Conservation (phyloP, 2,113 vertebrate genomes). For the Bungarus multicinctus region DNA sequence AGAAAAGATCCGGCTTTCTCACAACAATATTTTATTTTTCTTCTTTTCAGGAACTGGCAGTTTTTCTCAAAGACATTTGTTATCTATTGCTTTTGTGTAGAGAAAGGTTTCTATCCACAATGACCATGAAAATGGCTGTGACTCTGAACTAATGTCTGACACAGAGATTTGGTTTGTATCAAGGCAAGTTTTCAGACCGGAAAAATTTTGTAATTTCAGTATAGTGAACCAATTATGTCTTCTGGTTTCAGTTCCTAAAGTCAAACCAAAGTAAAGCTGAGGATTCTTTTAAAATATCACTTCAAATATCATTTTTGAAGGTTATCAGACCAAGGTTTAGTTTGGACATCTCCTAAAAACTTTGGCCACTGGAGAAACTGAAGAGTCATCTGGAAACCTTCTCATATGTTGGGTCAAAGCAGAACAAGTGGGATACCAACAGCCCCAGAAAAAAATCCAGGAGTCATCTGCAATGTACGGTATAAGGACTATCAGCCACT, state of each 20-base stretch:
- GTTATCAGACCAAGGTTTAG: not conserved
- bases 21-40: not conserved
- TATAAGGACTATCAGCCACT: not conserved
- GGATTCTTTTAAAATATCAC: not conserved
- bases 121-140: not conserved
- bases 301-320: not conserved
- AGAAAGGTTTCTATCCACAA: not conserved
- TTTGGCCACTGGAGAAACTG: not conserved
- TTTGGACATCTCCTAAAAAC: not conserved
- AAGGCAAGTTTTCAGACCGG: not conserved
- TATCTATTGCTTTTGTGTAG: not conserved
- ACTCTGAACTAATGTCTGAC: not conserved
- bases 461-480: not conserved
- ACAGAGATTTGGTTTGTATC: not conserved
- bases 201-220: not conserved
- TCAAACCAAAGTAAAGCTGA: not conserved
- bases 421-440: not conserved
- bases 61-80: not conserved
- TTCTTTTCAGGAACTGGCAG: not conserved
- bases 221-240: not conserved
- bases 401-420: not conserved
- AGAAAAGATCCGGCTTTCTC: not conserved
- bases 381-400: not conserved
- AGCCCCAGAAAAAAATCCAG: not conserved
- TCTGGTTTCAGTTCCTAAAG: not conserved